Evolutionary conservation across 2,888 invertebrate species (phyloP), one percentile per base, ranked within the genome.

Genomic region (Drosophila kuntzei): DNA sequence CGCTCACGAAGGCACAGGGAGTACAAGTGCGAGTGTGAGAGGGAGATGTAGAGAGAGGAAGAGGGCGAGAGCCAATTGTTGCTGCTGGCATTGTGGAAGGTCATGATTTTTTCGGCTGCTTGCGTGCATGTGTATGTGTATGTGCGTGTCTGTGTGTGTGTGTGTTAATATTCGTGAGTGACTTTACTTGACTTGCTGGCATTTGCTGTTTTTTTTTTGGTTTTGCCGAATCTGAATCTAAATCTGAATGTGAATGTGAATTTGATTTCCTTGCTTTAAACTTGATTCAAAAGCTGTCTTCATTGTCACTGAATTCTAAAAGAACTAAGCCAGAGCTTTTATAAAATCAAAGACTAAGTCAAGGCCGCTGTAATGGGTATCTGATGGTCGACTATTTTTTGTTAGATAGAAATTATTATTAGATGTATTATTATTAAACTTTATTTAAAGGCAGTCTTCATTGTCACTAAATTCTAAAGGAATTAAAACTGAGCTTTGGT

Each of bases 31-130:
- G 53, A 54, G 39, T 16, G 27, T n/a, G 41, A 29, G 18, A 0
- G 18, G 2, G 37, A 54, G 62, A 20, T 55, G 60, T 71, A 64
- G 60, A 27, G 36, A 64, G 73, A 59, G 66, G 47, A 53, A 47
- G 46, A 65, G 60, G 63, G 60, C 65, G 57, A 66, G 53, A 76
- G 64, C 65, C 77, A 79, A 83, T 62, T 75, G 71, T 55, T 71
- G 71, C 77, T 81, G 86, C 73, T 90, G 90, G 90, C 90, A 90
- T 90, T 90, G 90, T 86, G 90, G 90, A 90, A 90, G 90, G 90
- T 90, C 90, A 90, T 90, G 90, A 85, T 89, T 90, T 86, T 87
- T 86, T 82, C 76, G 80, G 78, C 70, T 70, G 73, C 58, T 64
- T 66, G 55, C 50, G 54, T 70, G 61, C 54, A 29, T 37, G 50